A percentile compares a stretch with the other conserved stretches of the same genome.
Evolutionary conservation across 2,797 vertebrate species (phyloP).

Genomic region (Euthynnus affinis): DNA sequence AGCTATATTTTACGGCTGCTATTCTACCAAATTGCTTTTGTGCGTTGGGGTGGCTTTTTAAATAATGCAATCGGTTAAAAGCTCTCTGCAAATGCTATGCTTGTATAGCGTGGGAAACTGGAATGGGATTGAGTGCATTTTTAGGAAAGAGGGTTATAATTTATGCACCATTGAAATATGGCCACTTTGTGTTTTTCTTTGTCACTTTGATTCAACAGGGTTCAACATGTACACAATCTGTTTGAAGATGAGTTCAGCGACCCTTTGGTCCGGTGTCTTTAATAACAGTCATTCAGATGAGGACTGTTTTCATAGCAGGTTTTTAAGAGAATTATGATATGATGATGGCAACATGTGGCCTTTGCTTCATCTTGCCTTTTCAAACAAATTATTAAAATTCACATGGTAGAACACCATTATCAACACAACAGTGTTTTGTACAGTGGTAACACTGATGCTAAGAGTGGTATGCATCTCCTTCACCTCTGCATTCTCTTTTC

Average conservation of each 20-base stretch:
- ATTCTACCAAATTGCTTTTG: slow-evolving; percentile 87
- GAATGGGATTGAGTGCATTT: slow-evolving; percentile 77
- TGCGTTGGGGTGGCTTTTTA: slow-evolving; percentile 84
- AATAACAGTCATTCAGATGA: slow-evolving; percentile 69
- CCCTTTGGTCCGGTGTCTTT: slow-evolving; percentile 66
- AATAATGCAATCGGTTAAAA: slow-evolving; percentile 87
- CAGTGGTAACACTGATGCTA: slow-evolving; percentile 12
- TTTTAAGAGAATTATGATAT: slow-evolving; percentile 68
- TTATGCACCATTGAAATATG: slow-evolving; percentile 79
- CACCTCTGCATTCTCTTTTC: slow-evolving; percentile 49
- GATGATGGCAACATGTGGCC: slow-evolving; percentile 61
- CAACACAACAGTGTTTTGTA: slow-evolving; percentile 28
- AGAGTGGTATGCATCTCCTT: slow-evolving; percentile 20
- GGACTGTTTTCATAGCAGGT: slow-evolving; percentile 50
- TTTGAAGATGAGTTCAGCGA: slow-evolving; percentile 69
- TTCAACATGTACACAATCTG: slow-evolving; percentile 74
- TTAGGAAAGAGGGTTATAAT: slow-evolving; percentile 80
- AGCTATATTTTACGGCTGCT: slow-evolving; percentile 82
- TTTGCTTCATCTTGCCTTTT: slow-evolving; percentile 59
- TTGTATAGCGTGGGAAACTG: slow-evolving; percentile 76
- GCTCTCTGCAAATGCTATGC: slow-evolving; percentile 82
- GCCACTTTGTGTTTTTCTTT: slow-evolving; percentile 74
- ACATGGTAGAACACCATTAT: slow-evolving; percentile 34
- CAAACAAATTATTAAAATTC: slow-evolving; percentile 54
- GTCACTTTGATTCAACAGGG: slow-evolving; percentile 69